phyloP scores from a whole-genome alignment of 2,888 invertebrate species.

The Meganola albula region DNA sequence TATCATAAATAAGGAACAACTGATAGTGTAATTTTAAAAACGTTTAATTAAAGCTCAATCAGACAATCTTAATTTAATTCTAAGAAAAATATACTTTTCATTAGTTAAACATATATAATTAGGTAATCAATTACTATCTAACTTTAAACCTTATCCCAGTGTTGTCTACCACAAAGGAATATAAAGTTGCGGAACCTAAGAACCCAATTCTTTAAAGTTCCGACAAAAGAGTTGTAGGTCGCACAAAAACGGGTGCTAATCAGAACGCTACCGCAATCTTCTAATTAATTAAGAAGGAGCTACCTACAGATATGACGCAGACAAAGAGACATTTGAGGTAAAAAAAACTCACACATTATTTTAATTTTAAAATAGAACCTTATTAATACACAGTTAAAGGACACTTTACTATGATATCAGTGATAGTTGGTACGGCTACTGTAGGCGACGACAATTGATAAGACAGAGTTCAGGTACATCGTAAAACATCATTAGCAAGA shows the following conservation, averaged over 20 bases:
- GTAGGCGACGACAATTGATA: constrained; percentile 64
- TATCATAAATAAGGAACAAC: too few species aligned
- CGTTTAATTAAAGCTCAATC: too few species aligned
- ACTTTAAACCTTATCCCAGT: background rate
- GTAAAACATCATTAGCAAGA: constrained; percentile 76
- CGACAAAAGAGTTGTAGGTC: constrained; percentile 57
- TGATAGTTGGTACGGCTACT: constrained; percentile 51
- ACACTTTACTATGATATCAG: constrained; percentile 27
- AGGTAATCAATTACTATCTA: background rate
- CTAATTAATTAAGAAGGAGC: constrained; percentile 61
- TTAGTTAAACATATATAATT: too few species aligned
- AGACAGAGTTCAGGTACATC: constrained; percentile 54
- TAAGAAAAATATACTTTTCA: too few species aligned
- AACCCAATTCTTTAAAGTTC: constrained; percentile 32
- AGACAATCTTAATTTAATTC: too few species aligned
- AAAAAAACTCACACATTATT: too few species aligned
- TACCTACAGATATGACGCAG: constrained; percentile 59
- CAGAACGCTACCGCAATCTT: constrained; percentile 60
- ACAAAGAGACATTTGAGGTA: constrained; percentile 55
- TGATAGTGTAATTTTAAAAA: too few species aligned
- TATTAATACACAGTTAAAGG: constrained; percentile 31
- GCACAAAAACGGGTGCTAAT: constrained; percentile 57
- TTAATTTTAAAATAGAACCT: constrained; percentile 26
- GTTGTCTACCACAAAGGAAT: constrained; percentile 4
- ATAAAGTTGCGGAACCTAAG: constrained; percentile 20